These are phyloP conservation scores for Bombus pascuorum DNA, from an alignment of 1,140 invertebrate species.

Conservation along the genomic window DNA sequence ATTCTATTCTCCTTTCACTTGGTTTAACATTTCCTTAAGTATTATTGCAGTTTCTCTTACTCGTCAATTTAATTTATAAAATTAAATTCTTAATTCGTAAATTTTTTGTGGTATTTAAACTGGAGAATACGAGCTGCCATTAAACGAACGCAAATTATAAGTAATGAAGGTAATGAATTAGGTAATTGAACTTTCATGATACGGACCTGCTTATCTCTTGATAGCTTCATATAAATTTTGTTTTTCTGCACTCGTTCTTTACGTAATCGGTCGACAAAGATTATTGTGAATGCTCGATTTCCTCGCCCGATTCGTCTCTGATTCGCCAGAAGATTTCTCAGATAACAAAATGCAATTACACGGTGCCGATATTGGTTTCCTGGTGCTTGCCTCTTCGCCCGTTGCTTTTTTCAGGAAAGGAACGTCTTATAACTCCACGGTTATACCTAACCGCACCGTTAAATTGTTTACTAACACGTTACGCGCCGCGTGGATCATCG, in stretches of 20 bases:
- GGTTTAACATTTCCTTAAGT: too few species aligned
- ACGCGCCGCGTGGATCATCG: neutral
- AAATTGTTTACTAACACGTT: slow-evolving; percentile 39
- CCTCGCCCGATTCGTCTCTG: slow-evolving; percentile 17
- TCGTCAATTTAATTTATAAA: too few species aligned
- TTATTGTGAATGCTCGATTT: slow-evolving; percentile 31
- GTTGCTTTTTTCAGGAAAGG: slow-evolving; percentile 1
- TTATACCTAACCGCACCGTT: neutral
- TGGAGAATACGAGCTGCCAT: too few species aligned
- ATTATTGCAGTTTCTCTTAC: too few species aligned
- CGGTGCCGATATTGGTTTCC: slow-evolving; percentile 33
- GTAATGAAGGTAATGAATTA: too few species aligned
- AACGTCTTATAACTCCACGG: slow-evolving; percentile 14
- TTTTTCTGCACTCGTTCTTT: neutral
- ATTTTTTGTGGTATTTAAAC: too few species aligned
- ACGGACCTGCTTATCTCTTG: neutral
- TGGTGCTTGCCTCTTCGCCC: neutral
- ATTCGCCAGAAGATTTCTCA: slow-evolving; percentile 21
- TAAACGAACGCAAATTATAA: too few species aligned
- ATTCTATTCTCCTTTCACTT: too few species aligned
- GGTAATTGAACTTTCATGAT: too few species aligned
- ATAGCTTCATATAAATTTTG: neutral
- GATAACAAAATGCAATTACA: slow-evolving; percentile 32
- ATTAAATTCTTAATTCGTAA: too few species aligned
- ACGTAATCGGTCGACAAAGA: neutral